These are phyloP conservation scores for Thereva nobilitata DNA, from an alignment of 2,888 invertebrate species.

Conservation along the genomic window DNA sequence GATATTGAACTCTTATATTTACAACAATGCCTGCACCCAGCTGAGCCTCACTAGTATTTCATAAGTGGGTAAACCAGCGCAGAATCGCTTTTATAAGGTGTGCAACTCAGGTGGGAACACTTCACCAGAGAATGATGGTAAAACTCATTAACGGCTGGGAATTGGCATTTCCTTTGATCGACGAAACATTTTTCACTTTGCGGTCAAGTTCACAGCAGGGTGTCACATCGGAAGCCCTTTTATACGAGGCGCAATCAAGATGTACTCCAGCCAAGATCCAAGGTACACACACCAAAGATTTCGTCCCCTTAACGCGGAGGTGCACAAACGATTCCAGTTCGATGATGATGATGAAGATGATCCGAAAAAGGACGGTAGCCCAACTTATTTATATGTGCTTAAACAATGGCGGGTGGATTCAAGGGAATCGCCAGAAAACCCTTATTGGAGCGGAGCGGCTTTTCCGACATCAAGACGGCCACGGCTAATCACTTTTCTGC, in stretches of 20 bases:
- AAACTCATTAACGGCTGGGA: constrained; percentile 14
- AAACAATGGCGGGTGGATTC: constrained; percentile 14
- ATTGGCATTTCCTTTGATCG: constrained; percentile 23
- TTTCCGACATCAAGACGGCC: constrained; percentile 6
- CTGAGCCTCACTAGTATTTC: too few species aligned
- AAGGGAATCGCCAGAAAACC: constrained; percentile 6
- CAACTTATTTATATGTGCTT: not conserved
- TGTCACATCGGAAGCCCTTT: not conserved
- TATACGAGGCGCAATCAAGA: not conserved
- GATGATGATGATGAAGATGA: constrained; percentile 25
- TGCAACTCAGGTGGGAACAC: too few species aligned
- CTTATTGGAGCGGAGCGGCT: not conserved
- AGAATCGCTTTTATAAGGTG: too few species aligned
- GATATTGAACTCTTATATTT: too few species aligned
- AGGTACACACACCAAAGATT: not conserved
- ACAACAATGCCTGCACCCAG: too few species aligned
- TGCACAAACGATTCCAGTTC: constrained; percentile 2
- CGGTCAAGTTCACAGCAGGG: constrained; percentile 14
- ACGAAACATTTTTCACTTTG: not conserved
- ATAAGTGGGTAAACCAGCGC: too few species aligned
- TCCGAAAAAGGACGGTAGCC: constrained; percentile 15
- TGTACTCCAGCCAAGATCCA: not conserved
- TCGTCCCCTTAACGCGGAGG: not conserved
- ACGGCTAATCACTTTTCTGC: constrained; percentile 29
- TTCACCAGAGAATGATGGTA: not conserved